Base-by-base conservation (phyloP, 2,888 invertebrate genomes). In the Drosophila melanosoma region DNA sequence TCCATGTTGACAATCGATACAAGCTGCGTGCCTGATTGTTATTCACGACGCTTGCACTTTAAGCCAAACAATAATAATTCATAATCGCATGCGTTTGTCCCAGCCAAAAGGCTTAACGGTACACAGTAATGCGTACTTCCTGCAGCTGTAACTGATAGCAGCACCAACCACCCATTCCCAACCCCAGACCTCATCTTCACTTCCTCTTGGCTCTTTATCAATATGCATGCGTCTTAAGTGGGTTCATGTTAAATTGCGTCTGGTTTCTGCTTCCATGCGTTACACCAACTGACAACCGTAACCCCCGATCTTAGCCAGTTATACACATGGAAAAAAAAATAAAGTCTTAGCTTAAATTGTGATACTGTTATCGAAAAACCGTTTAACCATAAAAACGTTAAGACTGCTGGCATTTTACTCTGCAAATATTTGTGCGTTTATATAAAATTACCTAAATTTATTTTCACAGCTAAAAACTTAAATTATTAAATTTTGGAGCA, bases 41-140 rank as follows among this genome's bases (percentile, higher is more conserved):
- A 48, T 54, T 38, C 64, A 40, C 62, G 8, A 17, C 48, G 65
- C 69, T 53, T 74, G 78, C 66, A 69, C 69, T 74, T 67, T 60
- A 70, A 79, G 74, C 74, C 90, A 83, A 82, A 89, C 86, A 90
- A 89, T 87, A 87, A 89, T 91, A 89, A 91, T 89, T 91, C 89
- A 90, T 90, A 84, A 82, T 87, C 82, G 78, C 63, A 77, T 76
- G 86, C 79, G 78, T 76, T 78, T 78, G 86, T 83, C 77, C 87
- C 75, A 72, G 87, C 70, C 71, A 76, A 84, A 84, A 77, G 88
- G 88, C 83, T 90, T 90, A 77, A 85, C 76, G 76, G 68, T 72
- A 73, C 90, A 80, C 82, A 90, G 83, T 83, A 83, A 81, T 76
- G 87, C 89, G 77, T 62, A 90, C 87, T 87, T 87, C 90, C 87